A percentile compares a stretch with the other conserved stretches of the same genome.
Conservation (phyloP, 2,113 vertebrate genomes). For the Aspiorhynchus laticeps region DNA sequence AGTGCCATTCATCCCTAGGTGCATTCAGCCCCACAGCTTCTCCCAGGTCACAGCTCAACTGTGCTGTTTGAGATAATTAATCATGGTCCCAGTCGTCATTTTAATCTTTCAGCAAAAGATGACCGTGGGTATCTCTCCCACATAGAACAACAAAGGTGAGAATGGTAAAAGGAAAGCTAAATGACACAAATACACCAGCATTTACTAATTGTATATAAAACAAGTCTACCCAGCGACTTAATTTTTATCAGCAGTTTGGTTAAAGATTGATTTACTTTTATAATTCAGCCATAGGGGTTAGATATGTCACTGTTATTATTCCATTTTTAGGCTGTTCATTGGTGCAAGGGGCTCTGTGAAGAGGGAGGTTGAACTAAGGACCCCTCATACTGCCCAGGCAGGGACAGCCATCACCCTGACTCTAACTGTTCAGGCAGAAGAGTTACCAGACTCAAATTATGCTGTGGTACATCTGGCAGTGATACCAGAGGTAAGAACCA, state of each 20-base stretch:
- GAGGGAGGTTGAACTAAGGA: constrained; percentile 70
- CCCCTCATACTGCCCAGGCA: constrained; percentile 66
- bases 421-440: constrained; percentile 65
- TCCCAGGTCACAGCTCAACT: constrained; percentile 62
- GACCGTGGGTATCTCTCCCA: constrained; percentile 75
- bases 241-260: background rate
- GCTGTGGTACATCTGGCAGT: constrained; percentile 80
- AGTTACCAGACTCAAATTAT: constrained; percentile 71
- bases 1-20: constrained; percentile 58
- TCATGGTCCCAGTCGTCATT: constrained; percentile 68
- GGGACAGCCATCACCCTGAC: constrained; percentile 74
- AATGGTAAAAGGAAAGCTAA: background rate
- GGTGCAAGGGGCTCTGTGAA: constrained; percentile 65
- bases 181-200: background rate
- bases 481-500: constrained; percentile 66
- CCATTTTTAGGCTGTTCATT: constrained; percentile 57
- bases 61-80: constrained; percentile 74
- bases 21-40: constrained; percentile 52
- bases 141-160: constrained; percentile 66
- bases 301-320: background rate
- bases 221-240: background rate
- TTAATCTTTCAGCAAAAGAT: constrained; percentile 64
- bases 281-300: background rate
- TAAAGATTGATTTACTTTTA: background rate
- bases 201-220: background rate